Conservation (phyloP, 2,888 invertebrate species). For the Catocala sponsa region DNA sequence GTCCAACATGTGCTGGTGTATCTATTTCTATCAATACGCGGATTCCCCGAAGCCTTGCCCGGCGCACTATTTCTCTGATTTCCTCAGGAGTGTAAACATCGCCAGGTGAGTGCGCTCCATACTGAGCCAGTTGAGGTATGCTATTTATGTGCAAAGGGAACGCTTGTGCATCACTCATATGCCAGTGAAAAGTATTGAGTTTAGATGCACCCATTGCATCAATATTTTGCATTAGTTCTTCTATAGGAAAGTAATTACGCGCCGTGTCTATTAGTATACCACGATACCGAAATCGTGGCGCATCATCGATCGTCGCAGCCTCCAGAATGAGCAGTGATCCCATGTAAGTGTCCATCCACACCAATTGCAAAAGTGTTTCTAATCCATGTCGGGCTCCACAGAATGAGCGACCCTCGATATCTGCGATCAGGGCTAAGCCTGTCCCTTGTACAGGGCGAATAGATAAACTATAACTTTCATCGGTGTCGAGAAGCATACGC, state of each 20-base stretch:
- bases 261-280: slow-evolving; percentile 97
- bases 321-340: slow-evolving; percentile 89
- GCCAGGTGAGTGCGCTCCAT: slow-evolving; percentile 94
- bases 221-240: slow-evolving; percentile 90
- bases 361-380: slow-evolving; percentile 92
- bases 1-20: slow-evolving; percentile 94
- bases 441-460: slow-evolving; percentile 80
- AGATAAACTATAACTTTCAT: slow-evolving; percentile 91
- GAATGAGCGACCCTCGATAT: slow-evolving; percentile 90
- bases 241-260: slow-evolving; percentile 93
- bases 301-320: slow-evolving; percentile 91
- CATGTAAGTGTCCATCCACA: slow-evolving; percentile 91
- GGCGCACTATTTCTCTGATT: slow-evolving; percentile 91
- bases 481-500: slow-evolving; percentile 89
- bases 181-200: slow-evolving; percentile 97
- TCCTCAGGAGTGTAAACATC: slow-evolving; percentile 91
- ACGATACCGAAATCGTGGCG: slow-evolving; percentile 92
- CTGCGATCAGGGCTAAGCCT: slow-evolving; percentile 81
- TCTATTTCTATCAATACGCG: slow-evolving; percentile 95
- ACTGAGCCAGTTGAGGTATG: slow-evolving; percentile 91
- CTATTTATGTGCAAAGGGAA: slow-evolving; percentile 94
- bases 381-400: slow-evolving; percentile 93
- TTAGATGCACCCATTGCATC: slow-evolving; percentile 96
- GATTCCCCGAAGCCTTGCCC: slow-evolving; percentile 93
- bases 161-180: slow-evolving; percentile 95